Evolutionary conservation across 2,113 vertebrate species (phyloP).

Genomic region (Sylvilagus bachmani): DNA sequence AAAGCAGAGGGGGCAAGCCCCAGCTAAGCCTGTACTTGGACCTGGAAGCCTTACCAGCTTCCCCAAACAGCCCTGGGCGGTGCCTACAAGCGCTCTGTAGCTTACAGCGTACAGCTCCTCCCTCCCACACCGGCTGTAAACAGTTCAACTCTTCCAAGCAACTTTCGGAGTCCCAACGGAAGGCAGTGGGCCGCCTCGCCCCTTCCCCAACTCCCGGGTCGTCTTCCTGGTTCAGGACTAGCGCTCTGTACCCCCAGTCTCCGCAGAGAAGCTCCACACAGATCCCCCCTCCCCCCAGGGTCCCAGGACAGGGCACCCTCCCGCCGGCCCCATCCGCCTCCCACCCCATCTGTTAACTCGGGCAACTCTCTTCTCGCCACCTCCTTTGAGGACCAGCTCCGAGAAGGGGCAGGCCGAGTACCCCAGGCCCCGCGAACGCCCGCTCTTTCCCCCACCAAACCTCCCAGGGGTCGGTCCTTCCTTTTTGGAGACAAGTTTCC

Average conservation of each 20-base stretch:
- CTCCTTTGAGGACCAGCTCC: not conserved
- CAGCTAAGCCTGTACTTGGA: not conserved
- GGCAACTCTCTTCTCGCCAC: not conserved
- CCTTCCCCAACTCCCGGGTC: not conserved
- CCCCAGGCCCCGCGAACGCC: not conserved
- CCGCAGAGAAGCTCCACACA: not conserved
- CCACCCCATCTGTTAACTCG: not conserved
- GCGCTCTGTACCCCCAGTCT: not conserved
- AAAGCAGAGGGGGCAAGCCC: not conserved
- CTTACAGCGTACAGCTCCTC: conserved; percentile 28
- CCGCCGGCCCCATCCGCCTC: not conserved
- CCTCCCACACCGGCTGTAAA: not conserved
- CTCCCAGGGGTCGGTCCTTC: not conserved
- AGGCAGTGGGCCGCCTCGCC: not conserved
- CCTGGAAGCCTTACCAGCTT: not conserved
- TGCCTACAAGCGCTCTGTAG: not conserved
- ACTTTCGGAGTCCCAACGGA: conserved; percentile 29
- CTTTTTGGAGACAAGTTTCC: not conserved
- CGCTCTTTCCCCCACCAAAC: not conserved
- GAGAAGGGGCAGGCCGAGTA: not conserved
- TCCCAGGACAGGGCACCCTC: not conserved
- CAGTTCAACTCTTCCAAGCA: conserved; percentile 20
- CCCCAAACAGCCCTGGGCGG: not conserved
- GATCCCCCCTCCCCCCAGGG: not conserved
- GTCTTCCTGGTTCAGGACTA: not conserved